Percentiles rank a stretch among this genome's conserved stretches.
phyloP scores from a whole-genome alignment of 2,797 vertebrate genomes.

The Staurois parvus region DNA sequence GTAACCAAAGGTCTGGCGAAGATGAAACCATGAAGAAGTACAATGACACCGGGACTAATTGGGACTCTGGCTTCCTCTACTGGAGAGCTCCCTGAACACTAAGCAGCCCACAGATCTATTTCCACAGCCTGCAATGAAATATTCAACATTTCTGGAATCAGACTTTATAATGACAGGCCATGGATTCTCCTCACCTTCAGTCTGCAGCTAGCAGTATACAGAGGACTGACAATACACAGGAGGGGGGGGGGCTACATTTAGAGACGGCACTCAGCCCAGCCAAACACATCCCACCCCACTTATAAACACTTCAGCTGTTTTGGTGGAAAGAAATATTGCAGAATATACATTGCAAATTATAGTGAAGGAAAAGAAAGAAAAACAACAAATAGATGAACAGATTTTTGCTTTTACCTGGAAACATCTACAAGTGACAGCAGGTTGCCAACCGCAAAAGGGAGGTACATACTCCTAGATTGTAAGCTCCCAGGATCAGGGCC shows the following conservation, averaged over 20 bases:
- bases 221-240: too few species aligned
- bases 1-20: too few species aligned
- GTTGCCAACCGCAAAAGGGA: too few species aligned
- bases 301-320: not conserved
- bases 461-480: too few species aligned
- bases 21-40: too few species aligned
- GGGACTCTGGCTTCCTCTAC: not conserved
- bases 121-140: not conserved
- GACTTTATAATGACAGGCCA: not conserved
- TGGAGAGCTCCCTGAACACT: not conserved
- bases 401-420: too few species aligned
- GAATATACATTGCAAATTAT: not conserved
- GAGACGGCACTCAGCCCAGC: not conserved
- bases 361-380: too few species aligned
- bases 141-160: not conserved
- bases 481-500: too few species aligned
- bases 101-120: not conserved
- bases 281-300: not conserved
- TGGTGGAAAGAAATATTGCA: not conserved
- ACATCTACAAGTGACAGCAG: too few species aligned
- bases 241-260: not conserved
- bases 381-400: too few species aligned
- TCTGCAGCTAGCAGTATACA: not conserved
- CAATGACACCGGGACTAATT: too few species aligned
- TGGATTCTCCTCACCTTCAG: not conserved